Evolutionary conservation across 2,797 vertebrate species (phyloP).

Genomic region (Antennarius maculatus): DNA sequence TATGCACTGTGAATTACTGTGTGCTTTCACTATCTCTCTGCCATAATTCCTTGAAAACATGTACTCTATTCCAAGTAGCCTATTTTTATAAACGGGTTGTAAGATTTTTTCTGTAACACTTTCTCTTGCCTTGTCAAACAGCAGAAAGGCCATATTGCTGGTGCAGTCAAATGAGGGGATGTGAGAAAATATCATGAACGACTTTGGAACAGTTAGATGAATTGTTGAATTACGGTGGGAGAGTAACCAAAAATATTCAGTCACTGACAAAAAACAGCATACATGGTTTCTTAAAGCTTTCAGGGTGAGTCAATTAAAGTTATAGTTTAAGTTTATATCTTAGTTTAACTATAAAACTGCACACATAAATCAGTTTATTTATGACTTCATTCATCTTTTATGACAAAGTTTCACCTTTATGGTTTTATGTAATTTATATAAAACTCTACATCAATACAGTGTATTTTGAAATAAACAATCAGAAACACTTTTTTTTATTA

Average conservation of each 20-base stretch:
- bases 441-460: background rate
- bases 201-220: conserved; percentile 41
- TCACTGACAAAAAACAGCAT: conserved; percentile 12
- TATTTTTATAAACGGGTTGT: conserved; percentile 41
- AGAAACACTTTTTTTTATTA: too few relatives aligned
- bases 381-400: background rate
- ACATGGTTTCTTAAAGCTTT: conserved; percentile 11
- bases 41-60: too few relatives aligned
- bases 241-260: conserved; percentile 26
- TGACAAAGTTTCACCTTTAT: background rate
- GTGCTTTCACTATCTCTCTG: too few relatives aligned
- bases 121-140: conserved; percentile 26
- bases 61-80: too few relatives aligned
- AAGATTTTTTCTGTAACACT: conserved; percentile 12
- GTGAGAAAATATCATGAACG: conserved; percentile 47
- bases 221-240: conserved; percentile 41
- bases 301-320: conserved; percentile 6
- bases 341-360: background rate
- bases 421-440: background rate
- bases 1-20: conserved; percentile 5
- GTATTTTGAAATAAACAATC: too few relatives aligned
- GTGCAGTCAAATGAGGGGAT: conserved; percentile 47
- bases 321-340: conserved; percentile 5
- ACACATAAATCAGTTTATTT: conserved; percentile 1
- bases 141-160: conserved; percentile 25